Evolutionary conservation across 2,113 vertebrate genomes (phyloP).

Genomic region (Orcinus orca): DNA sequence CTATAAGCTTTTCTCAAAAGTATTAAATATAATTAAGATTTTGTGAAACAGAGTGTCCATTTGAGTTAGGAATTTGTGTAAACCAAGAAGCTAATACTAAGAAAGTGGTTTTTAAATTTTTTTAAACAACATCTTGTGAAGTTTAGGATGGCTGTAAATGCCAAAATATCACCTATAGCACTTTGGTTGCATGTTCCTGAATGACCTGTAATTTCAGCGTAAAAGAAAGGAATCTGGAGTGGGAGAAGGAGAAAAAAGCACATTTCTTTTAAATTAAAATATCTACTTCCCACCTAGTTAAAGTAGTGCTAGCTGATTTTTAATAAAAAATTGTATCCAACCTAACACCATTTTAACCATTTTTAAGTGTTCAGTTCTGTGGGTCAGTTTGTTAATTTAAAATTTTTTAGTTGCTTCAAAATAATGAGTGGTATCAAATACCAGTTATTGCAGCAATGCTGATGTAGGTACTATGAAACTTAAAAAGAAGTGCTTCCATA

Average conservation of each 20-base stretch:
- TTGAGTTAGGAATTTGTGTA: neutral
- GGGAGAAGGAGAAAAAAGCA: neutral
- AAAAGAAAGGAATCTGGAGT: neutral
- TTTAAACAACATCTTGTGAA: neutral
- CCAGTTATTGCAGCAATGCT: neutral
- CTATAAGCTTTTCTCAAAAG: neutral
- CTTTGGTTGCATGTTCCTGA: neutral
- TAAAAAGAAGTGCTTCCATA: neutral
- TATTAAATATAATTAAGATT: neutral
- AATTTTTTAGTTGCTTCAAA: neutral
- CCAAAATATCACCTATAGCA: neutral
- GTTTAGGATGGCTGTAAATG: neutral
- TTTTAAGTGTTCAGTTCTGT: neutral
- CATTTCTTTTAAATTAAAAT: conserved; percentile 4
- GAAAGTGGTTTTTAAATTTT: neutral
- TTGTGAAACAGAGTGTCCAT: neutral
- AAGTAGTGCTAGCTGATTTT: neutral
- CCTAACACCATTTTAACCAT: neutral
- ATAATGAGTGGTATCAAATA: neutral
- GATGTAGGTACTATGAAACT: neutral
- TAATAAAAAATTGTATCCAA: neutral
- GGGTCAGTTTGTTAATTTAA: neutral
- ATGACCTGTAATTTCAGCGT: neutral
- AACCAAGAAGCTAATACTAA: neutral
- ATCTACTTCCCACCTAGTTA: neutral